Percentiles rank a stretch among this genome's conserved stretches.
phyloP scores from a whole-genome alignment of 2,797 vertebrate genomes.

The Tympanoctomys barrerae region DNA sequence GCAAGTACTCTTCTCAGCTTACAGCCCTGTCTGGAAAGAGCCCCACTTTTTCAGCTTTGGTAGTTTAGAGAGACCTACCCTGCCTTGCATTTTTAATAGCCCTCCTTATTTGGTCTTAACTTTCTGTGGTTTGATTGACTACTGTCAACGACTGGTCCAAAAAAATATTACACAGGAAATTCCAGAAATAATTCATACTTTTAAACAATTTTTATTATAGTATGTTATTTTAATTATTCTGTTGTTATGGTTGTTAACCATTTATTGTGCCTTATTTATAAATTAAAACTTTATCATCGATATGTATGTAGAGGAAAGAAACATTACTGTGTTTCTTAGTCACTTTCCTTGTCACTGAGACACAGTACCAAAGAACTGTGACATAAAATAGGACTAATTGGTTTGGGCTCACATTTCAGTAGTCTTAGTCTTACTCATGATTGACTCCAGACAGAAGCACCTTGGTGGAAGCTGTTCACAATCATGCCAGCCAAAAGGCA shows the following conservation, averaged over 20 bases:
- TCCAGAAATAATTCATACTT: neutral
- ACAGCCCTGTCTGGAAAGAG: neutral
- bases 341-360: neutral
- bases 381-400: neutral
- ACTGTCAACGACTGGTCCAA: neutral
- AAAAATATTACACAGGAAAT: neutral
- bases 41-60: neutral
- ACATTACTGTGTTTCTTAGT: neutral
- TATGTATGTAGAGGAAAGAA: neutral
- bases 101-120: neutral
- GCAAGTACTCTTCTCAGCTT: neutral
- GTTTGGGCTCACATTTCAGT: neutral
- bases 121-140: neutral
- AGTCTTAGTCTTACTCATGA: neutral
- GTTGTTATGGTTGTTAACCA: neutral
- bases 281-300: neutral
- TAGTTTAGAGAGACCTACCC: neutral
- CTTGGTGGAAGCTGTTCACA: neutral
- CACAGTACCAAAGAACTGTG: neutral
- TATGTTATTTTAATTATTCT: neutral
- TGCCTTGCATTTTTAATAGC: neutral
- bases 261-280: neutral
- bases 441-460: neutral
- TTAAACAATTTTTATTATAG: neutral
- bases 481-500: neutral